Evolutionary conservation across 2,797 vertebrate species (phyloP), one percentile per base, ranked within the genome.

Genomic region (Melanotaenia parkinsoni): DNA sequence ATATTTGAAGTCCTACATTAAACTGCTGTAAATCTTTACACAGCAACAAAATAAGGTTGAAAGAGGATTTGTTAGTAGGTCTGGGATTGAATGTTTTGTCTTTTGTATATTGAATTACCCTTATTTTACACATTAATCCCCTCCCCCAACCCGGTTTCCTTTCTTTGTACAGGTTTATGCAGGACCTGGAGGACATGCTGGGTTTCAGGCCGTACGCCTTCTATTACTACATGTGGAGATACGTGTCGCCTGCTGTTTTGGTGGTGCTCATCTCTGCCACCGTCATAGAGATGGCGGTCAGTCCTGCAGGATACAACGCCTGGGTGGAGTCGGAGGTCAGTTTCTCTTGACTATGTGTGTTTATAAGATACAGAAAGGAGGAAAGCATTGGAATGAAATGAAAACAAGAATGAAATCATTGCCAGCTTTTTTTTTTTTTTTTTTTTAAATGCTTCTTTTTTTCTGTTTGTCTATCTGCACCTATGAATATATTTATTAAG

Each of bases 141-240:
- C 12, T 30, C 30, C 5, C 30, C 30, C 30, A 30, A 0, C 30
- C 30, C 5, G 30, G 7, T 37, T 22, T 47, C 4, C 13, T 50
- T 24, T 26, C 8, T 66, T 28, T 51, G 1, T 14, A 30, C 85
- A 95, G 98, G 87, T 99, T 99, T 88, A 95, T 98, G 94, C 97
- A 99, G 89, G 98, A 99, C 78, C 92, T 99, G 67, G 98, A 97
- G 69, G 97, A 99, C 85, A 99, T 99, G 98, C 94, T 99, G 81
- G 97, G 97, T 3, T 99, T 99, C 93, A 93, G 95, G 84, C 98
- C 98, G 11, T 96, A 94, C 75, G 68, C 63, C 72, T 95, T 97
- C 83, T 99, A 99, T 79, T 99, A 96, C 87, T 99, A 99, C 83
- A 97, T 96, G 93, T 99, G 98, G 98, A 96, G 96, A 88, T 99